Conservation (phyloP, 2,113 vertebrate genomes). For the Sebastes fasciatus region DNA sequence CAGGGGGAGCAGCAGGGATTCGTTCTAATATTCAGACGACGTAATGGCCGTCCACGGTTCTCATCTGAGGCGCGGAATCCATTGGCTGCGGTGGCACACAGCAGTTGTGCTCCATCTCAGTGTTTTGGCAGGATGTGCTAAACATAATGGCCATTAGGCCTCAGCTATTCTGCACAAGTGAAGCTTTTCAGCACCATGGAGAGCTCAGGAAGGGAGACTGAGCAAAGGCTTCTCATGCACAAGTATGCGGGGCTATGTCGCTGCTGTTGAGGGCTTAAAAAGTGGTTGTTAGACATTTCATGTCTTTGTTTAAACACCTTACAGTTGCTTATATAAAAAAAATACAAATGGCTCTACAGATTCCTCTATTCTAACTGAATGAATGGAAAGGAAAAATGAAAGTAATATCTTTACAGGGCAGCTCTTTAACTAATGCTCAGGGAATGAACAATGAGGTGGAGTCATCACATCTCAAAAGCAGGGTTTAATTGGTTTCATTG, state of each 20-base stretch:
- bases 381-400: not conserved
- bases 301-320: conserved; percentile 5
- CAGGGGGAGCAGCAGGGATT: conserved; percentile 37
- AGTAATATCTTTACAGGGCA: not conserved
- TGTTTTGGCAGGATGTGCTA: conserved; percentile 66
- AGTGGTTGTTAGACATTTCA: conserved; percentile 3
- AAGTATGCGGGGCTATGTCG: not conserved
- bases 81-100: conserved; percentile 57
- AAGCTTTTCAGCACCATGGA: conserved; percentile 86
- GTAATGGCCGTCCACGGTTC: conserved; percentile 19
- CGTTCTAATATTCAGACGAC: conserved; percentile 62
- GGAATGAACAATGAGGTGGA: conserved; percentile 21
- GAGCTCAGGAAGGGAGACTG: conserved; percentile 70
- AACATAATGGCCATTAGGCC: conserved; percentile 49
- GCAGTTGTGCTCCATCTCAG: conserved; percentile 62
- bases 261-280: conserved; percentile 7
- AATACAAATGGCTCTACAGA: not conserved
- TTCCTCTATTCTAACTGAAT: not conserved
- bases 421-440: conserved; percentile 27
- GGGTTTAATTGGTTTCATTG: conserved; percentile 38
- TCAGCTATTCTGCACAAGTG: conserved; percentile 67
- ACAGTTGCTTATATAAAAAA: not conserved
- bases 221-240: not conserved
- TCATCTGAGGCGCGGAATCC: conserved; percentile 66
- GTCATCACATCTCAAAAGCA: conserved; percentile 38